phyloP scores from a whole-genome alignment of 2,113 vertebrate species.

The Triplophysa siluroides region DNA sequence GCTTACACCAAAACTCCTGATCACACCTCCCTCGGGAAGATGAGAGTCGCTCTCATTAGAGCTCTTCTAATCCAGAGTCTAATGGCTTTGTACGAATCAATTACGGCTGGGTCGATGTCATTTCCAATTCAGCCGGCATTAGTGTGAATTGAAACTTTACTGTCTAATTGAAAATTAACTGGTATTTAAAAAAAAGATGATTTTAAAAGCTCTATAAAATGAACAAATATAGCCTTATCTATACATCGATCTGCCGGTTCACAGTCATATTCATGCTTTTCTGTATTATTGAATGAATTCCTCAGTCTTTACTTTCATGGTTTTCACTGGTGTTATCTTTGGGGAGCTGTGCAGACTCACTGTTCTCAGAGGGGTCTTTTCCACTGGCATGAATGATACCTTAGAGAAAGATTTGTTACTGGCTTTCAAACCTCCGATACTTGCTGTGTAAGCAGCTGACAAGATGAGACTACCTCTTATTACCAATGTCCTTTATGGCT shows the following conservation, averaged over 20 bases:
- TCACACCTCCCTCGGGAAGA: conserved; percentile 6
- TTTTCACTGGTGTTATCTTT: too few relatives aligned
- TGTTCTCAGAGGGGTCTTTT: too few relatives aligned
- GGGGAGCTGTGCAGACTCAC: too few relatives aligned
- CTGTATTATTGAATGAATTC: neutral
- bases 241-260: neutral
- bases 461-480: conserved; percentile 10
- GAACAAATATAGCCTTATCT: neutral
- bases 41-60: neutral
- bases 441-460: neutral
- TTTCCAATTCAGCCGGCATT: conserved; percentile 34
- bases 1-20: conserved; percentile 11
- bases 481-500: conserved; percentile 21
- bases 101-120: conserved; percentile 41
- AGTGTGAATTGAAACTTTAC: conserved; percentile 29
- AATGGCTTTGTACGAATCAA: conserved; percentile 44
- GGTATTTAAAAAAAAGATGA: conserved; percentile 5
- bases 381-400: too few relatives aligned
- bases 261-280: neutral
- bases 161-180: conserved; percentile 42
- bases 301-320: too few relatives aligned
- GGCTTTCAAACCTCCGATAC: too few relatives aligned
- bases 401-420: too few relatives aligned
- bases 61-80: conserved; percentile 36
- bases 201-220: neutral